Evolutionary conservation across 1,140 invertebrate genomes (phyloP).

Genomic region (Tetraneura akinire): DNA sequence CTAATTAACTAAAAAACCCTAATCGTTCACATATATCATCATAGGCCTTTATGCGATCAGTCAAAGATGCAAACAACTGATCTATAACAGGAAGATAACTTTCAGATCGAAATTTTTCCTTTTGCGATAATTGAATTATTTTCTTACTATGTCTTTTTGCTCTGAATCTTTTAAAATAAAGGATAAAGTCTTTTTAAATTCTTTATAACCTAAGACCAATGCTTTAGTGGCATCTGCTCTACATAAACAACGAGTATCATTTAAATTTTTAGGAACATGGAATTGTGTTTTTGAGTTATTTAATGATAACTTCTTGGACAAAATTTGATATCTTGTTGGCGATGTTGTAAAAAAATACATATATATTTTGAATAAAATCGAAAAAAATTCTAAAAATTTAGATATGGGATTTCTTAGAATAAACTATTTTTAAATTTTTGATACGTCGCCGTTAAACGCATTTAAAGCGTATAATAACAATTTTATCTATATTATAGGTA

Average conservation of each 20-base stretch:
- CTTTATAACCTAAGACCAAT: not conserved
- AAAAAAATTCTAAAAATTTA: too few species aligned
- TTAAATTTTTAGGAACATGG: slow-evolving; percentile 4
- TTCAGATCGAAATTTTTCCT: not conserved
- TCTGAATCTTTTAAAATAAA: not conserved
- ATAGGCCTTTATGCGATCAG: not conserved
- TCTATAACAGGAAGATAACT: not conserved
- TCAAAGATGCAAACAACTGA: not conserved
- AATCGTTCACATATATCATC: not conserved
- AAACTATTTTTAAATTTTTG: too few species aligned
- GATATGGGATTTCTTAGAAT: too few species aligned
- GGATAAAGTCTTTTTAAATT: not conserved
- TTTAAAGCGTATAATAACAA: too few species aligned
- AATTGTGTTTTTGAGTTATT: not conserved
- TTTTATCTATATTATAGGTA: too few species aligned
- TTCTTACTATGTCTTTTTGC: slow-evolving; percentile 5
- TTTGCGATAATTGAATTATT: not conserved
- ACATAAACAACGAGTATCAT: slow-evolving; percentile 6
- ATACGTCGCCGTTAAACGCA: too few species aligned
- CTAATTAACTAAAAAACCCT: not conserved
- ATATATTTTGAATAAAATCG: not conserved
- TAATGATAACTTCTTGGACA: not conserved
- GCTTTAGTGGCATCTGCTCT: slow-evolving; percentile 7
- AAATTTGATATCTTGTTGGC: not conserved
- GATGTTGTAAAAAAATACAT: not conserved